A percentile compares a stretch with the other conserved stretches of the same genome.
These are phyloP conservation scores for Copidosoma floridanum DNA, from an alignment of 1,140 invertebrate species.

Conservation along the genomic window DNA sequence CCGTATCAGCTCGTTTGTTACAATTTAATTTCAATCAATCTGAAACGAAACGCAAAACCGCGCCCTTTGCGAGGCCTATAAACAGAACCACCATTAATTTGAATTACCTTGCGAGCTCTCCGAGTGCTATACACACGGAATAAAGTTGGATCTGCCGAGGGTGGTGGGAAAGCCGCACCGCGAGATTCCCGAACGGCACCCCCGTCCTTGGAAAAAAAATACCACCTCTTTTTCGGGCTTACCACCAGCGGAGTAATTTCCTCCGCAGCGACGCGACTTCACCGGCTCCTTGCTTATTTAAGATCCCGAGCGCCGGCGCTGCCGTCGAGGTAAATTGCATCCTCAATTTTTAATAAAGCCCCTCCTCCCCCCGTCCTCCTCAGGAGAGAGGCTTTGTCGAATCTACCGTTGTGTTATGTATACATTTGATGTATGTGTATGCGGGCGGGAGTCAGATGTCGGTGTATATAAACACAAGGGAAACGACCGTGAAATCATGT, in stretches of 20 bases:
- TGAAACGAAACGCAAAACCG: slow-evolving; percentile 5
- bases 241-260: no score
- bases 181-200: no score
- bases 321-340: slow-evolving; percentile 44
- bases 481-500: no score
- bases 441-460: background rate
- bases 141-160: background rate
- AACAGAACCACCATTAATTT: slow-evolving; percentile 25
- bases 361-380: slow-evolving; percentile 5
- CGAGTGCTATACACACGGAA: no score
- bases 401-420: background rate
- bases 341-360: slow-evolving; percentile 49
- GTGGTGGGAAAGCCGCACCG: no score
- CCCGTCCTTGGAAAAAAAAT: slow-evolving; percentile 9
- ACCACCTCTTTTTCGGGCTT: slow-evolving; percentile 8
- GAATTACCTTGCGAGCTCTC: slow-evolving; percentile 18
- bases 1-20: slow-evolving; percentile 17
- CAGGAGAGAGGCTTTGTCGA: slow-evolving; percentile 36
- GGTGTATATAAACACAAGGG: no score
- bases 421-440: slow-evolving; percentile 22
- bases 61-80: background rate
- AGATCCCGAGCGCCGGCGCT: slow-evolving; percentile 29
- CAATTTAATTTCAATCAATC: slow-evolving; percentile 28
- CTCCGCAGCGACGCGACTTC: slow-evolving; percentile 16
- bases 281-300: slow-evolving; percentile 40